A percentile compares a stretch with the other conserved stretches of the same genome.
These are phyloP conservation scores for Macrobrachium nipponense DNA, from an alignment of 1,140 invertebrate genomes.

Conservation along the genomic window DNA sequence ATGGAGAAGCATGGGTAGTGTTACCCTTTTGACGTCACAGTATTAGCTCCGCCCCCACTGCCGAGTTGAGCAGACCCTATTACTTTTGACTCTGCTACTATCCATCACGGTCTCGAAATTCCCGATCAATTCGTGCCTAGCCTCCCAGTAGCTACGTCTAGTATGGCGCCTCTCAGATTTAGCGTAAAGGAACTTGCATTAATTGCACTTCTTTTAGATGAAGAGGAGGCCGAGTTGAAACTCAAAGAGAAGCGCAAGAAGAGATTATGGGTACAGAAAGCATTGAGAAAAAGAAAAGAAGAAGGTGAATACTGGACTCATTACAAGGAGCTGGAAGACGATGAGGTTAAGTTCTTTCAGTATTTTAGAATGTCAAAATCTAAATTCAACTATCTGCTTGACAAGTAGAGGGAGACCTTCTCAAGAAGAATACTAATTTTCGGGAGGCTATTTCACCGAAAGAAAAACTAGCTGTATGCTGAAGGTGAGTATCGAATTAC, in stretches of 20 bases:
- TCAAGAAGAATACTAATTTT: neutral
- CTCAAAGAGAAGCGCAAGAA: slow-evolving; percentile 29
- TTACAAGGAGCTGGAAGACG: slow-evolving; percentile 13
- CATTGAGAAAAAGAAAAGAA: neutral
- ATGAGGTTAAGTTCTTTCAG: neutral
- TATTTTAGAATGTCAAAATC: slow-evolving; percentile 25
- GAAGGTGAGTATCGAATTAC: neutral
- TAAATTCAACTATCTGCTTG: neutral
- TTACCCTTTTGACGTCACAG: too few species aligned
- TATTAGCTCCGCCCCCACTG: too few species aligned
- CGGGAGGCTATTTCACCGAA: neutral
- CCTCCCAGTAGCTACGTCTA: too few species aligned
- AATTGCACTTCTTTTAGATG: slow-evolving; percentile 18
- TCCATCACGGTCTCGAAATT: too few species aligned
- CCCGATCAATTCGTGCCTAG: too few species aligned
- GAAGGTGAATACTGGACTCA: neutral
- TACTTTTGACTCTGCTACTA: too few species aligned
- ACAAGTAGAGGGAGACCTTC: neutral
- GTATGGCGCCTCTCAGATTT: too few species aligned
- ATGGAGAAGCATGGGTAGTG: too few species aligned
- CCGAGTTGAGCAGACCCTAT: too few species aligned
- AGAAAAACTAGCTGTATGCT: slow-evolving; percentile 26
- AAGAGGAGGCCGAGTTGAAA: slow-evolving; percentile 19
- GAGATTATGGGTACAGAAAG: neutral
- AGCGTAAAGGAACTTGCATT: slow-evolving; percentile 9